These are phyloP conservation scores for Macquaria ambigua DNA, from an alignment of 2,113 vertebrate genomes.

Conservation along the genomic window DNA sequence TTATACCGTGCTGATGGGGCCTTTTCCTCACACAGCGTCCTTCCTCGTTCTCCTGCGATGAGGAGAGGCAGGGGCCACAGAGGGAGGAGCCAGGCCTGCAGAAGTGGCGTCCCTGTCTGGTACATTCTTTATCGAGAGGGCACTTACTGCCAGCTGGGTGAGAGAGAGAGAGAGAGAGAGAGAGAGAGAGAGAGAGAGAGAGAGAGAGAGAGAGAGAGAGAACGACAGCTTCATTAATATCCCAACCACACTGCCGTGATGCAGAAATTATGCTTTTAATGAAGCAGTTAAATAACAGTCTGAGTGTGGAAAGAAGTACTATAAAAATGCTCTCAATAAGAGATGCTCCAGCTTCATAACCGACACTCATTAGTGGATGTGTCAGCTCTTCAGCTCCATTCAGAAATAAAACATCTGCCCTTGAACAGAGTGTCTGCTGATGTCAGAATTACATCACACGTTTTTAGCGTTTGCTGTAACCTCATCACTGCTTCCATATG, in stretches of 20 bases:
- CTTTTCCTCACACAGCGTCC: conserved; percentile 81
- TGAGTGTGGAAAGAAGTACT: not conserved
- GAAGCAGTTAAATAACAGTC: not conserved
- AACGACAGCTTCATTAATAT: conserved; percentile 6
- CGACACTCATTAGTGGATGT: not conserved
- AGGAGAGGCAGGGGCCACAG: conserved; percentile 88
- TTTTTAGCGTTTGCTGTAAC: not conserved
- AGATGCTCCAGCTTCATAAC: not conserved
- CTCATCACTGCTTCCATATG: not conserved
- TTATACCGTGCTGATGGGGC: conserved; percentile 50
- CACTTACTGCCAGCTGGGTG: conserved; percentile 75
- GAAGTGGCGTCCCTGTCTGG: conserved; percentile 80
- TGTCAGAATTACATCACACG: conserved; percentile 18
- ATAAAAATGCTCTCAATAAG: conserved; percentile 6
- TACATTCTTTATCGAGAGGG: conserved; percentile 86
- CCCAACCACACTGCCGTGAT: not conserved
- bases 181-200: conserved; percentile 11
- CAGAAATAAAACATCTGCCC: conserved; percentile 25
- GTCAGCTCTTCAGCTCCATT: not conserved
- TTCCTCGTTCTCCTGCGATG: conserved; percentile 80
- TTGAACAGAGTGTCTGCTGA: not conserved
- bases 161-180: conserved; percentile 18
- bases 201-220: conserved; percentile 10
- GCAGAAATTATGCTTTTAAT: conserved; percentile 10
- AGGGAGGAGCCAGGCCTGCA: conserved; percentile 78